These are phyloP conservation scores for Protaetia brevitarsis DNA, from an alignment of 1,140 invertebrate genomes.

Conservation along the genomic window DNA sequence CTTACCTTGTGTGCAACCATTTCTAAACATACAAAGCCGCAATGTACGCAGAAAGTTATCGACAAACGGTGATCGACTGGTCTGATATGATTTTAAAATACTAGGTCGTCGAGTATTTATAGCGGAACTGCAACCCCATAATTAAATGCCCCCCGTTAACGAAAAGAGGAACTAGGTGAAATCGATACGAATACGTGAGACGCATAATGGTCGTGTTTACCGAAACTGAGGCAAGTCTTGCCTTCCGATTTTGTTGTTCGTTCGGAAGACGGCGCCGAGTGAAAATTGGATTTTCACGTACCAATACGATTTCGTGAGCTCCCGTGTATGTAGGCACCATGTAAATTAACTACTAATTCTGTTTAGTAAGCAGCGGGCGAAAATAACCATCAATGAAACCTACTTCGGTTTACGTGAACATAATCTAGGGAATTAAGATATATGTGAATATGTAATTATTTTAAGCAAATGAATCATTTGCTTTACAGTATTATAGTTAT, in stretches of 20 bases:
- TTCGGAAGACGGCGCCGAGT: neutral
- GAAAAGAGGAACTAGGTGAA: neutral
- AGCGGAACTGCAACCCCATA: neutral
- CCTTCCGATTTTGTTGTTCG: neutral
- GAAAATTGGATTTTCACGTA: conserved; percentile 5
- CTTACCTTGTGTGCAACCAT: conserved; percentile 5
- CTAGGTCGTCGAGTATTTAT: neutral
- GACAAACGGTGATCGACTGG: neutral
- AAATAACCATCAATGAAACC: neutral
- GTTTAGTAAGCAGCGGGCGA: neutral
- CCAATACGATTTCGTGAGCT: neutral
- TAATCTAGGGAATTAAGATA: too few species aligned
- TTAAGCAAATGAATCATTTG: too few species aligned
- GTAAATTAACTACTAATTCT: neutral
- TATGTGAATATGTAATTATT: too few species aligned
- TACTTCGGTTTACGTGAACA: too few species aligned
- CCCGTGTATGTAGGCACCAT: neutral
- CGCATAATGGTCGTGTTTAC: conserved; percentile 7
- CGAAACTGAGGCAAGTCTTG: neutral
- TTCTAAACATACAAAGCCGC: neutral
- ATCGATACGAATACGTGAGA: conserved; percentile 7
- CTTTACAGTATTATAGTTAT: too few species aligned
- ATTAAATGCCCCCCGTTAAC: neutral
- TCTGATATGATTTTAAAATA: neutral
- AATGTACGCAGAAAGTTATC: neutral